phyloP scores from a whole-genome alignment of 2,113 vertebrate species.

The Cephalopterus ornatus region DNA sequence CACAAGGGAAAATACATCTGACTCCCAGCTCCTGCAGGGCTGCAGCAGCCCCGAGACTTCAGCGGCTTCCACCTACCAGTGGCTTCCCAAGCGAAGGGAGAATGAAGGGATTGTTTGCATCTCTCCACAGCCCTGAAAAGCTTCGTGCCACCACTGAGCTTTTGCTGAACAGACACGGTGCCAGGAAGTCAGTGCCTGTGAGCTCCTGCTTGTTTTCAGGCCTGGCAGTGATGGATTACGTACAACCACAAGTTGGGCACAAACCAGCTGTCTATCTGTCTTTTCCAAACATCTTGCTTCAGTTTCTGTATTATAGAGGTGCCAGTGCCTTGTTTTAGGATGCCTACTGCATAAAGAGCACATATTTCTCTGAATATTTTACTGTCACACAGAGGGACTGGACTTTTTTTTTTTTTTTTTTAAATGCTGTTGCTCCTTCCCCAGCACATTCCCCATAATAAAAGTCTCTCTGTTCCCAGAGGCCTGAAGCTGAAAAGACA shows the following conservation, averaged over 20 bases:
- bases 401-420: neutral
- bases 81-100: neutral
- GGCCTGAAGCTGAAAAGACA: neutral
- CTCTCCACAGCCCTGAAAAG: neutral
- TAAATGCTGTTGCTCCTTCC: neutral
- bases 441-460: neutral
- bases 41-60: neutral
- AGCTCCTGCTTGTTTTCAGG: constrained; percentile 51
- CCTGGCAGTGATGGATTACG: constrained; percentile 60
- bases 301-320: constrained; percentile 26
- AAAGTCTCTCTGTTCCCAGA: neutral
- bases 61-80: neutral
- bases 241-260: constrained; percentile 52
- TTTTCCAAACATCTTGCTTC: constrained; percentile 61
- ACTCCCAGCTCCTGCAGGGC: neutral
- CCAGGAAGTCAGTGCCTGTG: constrained; percentile 21
- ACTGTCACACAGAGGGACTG: constrained; percentile 14
- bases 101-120: neutral
- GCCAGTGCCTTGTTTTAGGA: constrained; percentile 41
- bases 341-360: constrained; percentile 21
- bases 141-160: neutral
- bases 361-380: constrained; percentile 61
- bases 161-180: neutral
- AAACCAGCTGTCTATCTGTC: constrained; percentile 60
- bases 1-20: neutral